Conservation (phyloP, 2,797 vertebrate genomes). For the Artibeus lituratus region DNA sequence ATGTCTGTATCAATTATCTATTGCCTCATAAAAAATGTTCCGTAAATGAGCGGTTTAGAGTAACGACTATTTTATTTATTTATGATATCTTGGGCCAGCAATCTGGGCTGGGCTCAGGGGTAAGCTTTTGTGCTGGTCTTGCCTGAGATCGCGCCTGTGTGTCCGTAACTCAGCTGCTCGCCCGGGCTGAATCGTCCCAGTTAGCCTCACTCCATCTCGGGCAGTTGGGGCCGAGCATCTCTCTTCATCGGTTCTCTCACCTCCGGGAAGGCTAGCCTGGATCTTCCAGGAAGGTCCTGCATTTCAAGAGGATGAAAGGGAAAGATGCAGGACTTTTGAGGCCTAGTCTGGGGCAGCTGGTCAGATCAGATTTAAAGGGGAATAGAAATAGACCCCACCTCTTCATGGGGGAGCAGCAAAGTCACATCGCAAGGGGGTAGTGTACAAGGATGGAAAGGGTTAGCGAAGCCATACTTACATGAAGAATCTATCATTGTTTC, state of each 20-base stretch:
- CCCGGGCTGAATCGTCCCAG: not conserved
- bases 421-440: not conserved
- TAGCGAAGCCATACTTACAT: not conserved
- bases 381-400: not conserved
- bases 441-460: not conserved
- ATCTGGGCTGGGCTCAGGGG: not conserved
- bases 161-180: not conserved
- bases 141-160: not conserved
- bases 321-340: not conserved
- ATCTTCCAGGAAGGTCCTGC: not conserved
- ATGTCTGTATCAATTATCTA: not conserved
- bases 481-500: not conserved
- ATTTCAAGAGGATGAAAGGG: not conserved
- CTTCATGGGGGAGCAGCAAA: not conserved
- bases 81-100: not conserved
- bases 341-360: not conserved
- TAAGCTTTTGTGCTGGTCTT: not conserved
- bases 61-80: not conserved
- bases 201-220: too few species aligned
- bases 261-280: not conserved
- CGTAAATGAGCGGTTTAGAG: not conserved
- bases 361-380: not conserved
- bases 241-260: rapidly evolving
- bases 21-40: not conserved
- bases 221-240: not conserved